These are phyloP conservation scores for Taenaris catops DNA, from an alignment of 2,888 invertebrate genomes.

Conservation along the genomic window DNA sequence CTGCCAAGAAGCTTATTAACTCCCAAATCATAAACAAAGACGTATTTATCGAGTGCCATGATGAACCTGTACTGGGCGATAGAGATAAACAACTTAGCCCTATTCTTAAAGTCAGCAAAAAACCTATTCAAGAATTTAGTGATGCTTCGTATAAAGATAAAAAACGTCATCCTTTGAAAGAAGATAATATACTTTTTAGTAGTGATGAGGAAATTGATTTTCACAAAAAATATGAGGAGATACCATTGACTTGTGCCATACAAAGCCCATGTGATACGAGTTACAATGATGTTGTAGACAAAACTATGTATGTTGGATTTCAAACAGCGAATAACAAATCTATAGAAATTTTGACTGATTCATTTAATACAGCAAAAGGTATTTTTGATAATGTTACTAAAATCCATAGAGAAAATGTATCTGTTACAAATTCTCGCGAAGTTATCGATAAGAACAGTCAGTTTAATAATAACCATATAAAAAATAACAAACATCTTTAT, in stretches of 20 bases:
- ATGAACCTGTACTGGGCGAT: constrained; percentile 24
- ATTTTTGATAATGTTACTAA: constrained; percentile 36
- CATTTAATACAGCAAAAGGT: constrained; percentile 49
- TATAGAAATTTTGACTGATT: constrained; percentile 49
- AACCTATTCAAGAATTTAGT: neutral
- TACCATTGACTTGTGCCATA: constrained; percentile 56
- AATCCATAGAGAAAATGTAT: constrained; percentile 28
- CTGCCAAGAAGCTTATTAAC: constrained; percentile 46
- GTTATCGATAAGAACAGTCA: too few relatives aligned
- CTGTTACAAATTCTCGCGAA: too few relatives aligned
- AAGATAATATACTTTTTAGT: constrained; percentile 61
- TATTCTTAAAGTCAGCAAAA: constrained; percentile 3
- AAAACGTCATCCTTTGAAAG: constrained; percentile 21
- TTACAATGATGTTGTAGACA: constrained; percentile 40
- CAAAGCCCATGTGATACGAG: constrained; percentile 49
- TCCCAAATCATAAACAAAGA: constrained; percentile 45
- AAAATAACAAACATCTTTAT: too few relatives aligned
- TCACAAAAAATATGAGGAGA: constrained; percentile 34
- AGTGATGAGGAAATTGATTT: constrained; percentile 58
- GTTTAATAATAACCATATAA: too few relatives aligned
- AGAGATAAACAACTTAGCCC: constrained; percentile 25
- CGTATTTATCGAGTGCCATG: constrained; percentile 30
- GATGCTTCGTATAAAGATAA: constrained; percentile 7
- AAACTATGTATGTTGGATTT: constrained; percentile 61
- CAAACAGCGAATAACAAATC: constrained; percentile 65